Base-by-base conservation (phyloP, 1,140 invertebrate species). In the Meloidogyne hapla region DNA sequence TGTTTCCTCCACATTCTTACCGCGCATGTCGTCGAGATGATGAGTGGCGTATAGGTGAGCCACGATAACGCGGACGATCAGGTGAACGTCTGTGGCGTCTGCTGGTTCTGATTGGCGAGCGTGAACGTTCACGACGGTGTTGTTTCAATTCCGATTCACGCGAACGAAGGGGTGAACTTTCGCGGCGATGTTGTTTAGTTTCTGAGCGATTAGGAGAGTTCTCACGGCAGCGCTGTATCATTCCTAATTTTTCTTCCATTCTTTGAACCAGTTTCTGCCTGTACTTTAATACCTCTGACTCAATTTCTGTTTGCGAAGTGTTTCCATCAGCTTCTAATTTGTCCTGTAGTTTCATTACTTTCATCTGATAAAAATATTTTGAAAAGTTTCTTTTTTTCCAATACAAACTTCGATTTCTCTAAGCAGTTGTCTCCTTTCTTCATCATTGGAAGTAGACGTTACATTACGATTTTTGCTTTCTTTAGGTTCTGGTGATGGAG, bases 311-410 rank as follows among this genome's bases (percentile, higher is more conserved):
- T 10, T 23, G n/a, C 23, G 56, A 2, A 21, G 38, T 40, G 9
- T 45, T 65, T 5, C 74, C 42, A 1, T 86, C 79, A 18, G 67
- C 66, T 71, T 86, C 85, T 10, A 86, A 73, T 63, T 86, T 83
- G 66, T 86, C 85, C 72, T 87, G 86, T 21, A 82, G 77, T 28
- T 80, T 68, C 25, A 86, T 38, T 4, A 87, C 84, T 76, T 87
- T 87, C 4, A 87, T 66, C 83, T 84, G 28, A 72, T 73, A 71
- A 12, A 62, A 38, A 8, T 33, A 33, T 33, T 33, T 33, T 33
- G 33, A 61, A 72, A 61, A 4, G 42, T 69, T 38, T 18, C 23
- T 33, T 28, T 56, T 68, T 23, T 15, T 38, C 12, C 28, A 38
- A 38, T 9, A 40, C 9, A 23, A 64, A 85, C 85, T 74, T 86